These are phyloP conservation scores for Chrysemys picta DNA, from an alignment of 2,113 vertebrate species.

Conservation along the genomic window DNA sequence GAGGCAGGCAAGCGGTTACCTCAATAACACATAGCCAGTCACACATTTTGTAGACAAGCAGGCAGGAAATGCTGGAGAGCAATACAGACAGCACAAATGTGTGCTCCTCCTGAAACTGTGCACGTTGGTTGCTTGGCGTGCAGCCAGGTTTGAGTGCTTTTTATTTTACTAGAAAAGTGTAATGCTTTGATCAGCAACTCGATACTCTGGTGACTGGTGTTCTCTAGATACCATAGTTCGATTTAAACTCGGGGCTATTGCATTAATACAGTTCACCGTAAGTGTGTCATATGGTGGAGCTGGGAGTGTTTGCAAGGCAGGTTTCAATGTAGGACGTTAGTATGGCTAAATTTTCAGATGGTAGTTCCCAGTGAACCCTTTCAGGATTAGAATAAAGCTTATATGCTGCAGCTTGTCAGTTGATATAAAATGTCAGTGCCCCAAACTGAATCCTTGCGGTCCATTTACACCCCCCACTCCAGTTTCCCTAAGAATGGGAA, in stretches of 20 bases:
- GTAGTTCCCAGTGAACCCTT: accelerated
- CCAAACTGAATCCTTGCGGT: not conserved
- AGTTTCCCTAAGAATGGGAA: not conserved
- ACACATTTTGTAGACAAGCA: not conserved
- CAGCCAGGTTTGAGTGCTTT: constrained; percentile 59
- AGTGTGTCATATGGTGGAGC: not conserved
- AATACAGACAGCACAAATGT: not conserved
- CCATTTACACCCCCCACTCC: not conserved
- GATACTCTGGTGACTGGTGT: constrained; percentile 24
- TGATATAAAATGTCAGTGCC: not conserved
- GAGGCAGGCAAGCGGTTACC: not conserved
- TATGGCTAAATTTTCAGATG: not conserved
- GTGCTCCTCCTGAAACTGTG: constrained; percentile 8
- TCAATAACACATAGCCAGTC: not conserved
- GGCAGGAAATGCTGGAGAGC: constrained; percentile 9
- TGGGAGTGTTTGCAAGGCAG: not conserved
- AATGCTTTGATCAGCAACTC: constrained; percentile 50
- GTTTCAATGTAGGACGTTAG: accelerated
- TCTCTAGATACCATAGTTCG: not conserved
- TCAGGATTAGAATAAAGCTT: not conserved
- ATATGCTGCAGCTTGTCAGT: not conserved
- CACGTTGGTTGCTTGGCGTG: not conserved
- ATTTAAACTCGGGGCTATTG: not conserved
- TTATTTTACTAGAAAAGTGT: constrained; percentile 57
- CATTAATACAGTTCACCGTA: constrained; percentile 16